These are phyloP conservation scores for Octodonta nipae DNA, from an alignment of 2,888 invertebrate genomes.

Conservation along the genomic window DNA sequence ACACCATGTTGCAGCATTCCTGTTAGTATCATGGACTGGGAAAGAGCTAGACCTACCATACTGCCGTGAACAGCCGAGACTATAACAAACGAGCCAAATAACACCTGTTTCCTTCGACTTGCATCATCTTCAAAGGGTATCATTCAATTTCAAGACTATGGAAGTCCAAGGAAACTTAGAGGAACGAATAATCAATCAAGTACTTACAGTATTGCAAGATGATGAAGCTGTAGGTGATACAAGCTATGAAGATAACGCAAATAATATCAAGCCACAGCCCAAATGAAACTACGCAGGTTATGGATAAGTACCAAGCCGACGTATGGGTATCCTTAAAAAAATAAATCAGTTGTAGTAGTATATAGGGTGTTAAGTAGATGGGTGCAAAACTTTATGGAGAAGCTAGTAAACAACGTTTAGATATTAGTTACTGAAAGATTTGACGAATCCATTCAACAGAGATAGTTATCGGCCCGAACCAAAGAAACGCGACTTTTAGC, in stretches of 20 bases:
- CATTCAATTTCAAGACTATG: no score
- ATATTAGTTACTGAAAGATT: no score
- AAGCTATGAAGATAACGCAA: slow-evolving; percentile 44
- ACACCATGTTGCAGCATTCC: slow-evolving; percentile 74
- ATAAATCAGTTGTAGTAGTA: no score
- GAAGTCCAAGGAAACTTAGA: background rate
- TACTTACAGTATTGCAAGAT: slow-evolving; percentile 20
- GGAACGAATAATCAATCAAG: background rate
- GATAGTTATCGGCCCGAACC: no score
- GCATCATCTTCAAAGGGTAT: no score
- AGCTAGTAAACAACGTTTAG: no score
- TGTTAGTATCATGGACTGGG: slow-evolving; percentile 13
- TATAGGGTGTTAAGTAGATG: no score
- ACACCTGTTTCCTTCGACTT: no score
- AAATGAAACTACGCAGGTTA: slow-evolving; percentile 50
- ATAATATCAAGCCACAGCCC: slow-evolving; percentile 52
- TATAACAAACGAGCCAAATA: no score
- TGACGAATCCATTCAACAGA: no score
- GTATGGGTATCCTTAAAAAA: slow-evolving; percentile 40
- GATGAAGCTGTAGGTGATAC: slow-evolving; percentile 48
- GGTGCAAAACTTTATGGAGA: no score
- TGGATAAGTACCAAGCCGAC: slow-evolving; percentile 47
- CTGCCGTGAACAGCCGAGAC: slow-evolving; percentile 21
- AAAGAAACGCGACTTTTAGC: no score
- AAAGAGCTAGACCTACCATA: slow-evolving; percentile 25